Conservation (phyloP, 2,888 invertebrate species). For the Ptychoptera contaminata region DNA sequence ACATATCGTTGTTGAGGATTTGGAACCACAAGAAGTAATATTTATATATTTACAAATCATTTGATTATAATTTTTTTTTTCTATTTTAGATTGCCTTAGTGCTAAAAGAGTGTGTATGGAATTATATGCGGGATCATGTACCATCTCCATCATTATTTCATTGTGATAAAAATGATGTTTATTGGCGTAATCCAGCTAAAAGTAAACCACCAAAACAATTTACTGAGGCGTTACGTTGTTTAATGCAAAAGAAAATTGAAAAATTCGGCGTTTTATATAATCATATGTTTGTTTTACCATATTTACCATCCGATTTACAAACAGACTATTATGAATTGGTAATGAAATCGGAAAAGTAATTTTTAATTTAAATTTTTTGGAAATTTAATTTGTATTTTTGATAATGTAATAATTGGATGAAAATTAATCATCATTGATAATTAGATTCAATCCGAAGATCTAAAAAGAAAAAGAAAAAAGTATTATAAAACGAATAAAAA, state of each 20-base stretch:
- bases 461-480: too few relatives aligned
- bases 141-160: constrained; percentile 70
- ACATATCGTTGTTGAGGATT: constrained; percentile 53
- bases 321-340: too few relatives aligned
- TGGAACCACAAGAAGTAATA: constrained; percentile 47
- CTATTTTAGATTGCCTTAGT: constrained; percentile 59
- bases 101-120: constrained; percentile 75
- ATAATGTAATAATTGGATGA: too few relatives aligned
- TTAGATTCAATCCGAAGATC: too few relatives aligned
- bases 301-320: constrained; percentile 11
- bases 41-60: too few relatives aligned
- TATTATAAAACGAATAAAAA: too few relatives aligned
- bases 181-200: constrained; percentile 62
- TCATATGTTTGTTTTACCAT: constrained; percentile 44
- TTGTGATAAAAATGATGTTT: constrained; percentile 48
- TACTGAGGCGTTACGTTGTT: constrained; percentile 61
- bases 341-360: too few relatives aligned
- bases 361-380: too few relatives aligned
- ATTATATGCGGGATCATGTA: constrained; percentile 75
- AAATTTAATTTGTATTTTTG: too few relatives aligned
- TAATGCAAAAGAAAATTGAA: constrained; percentile 65
- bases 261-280: constrained; percentile 61
- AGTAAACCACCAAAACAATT: constrained; percentile 56
- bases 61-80: constrained; percentile 8
- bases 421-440: too few relatives aligned